Base-by-base conservation (phyloP, 2,888 invertebrate genomes). In the Antheraea assamensis region DNA sequence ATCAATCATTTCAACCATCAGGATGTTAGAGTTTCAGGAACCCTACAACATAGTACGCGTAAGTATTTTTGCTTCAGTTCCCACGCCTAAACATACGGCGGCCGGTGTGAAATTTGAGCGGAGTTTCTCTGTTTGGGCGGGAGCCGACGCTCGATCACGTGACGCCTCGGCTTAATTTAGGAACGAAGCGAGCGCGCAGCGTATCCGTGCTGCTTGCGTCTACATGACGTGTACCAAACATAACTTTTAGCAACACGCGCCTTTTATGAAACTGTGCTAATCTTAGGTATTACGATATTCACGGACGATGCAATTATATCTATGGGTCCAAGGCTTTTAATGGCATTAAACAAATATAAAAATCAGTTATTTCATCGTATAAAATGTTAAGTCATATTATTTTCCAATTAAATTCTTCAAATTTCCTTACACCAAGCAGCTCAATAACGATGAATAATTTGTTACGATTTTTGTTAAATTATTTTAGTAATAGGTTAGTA, bases 101-200 rank as follows among this genome's bases (percentile, higher is more conserved):
- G 82, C 79, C 87, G 88, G 88, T 89, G 84, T 94, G 94, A 93
- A 94, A 94, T 92, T 86, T 83, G 94, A 94, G 93, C 81, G 89
- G 92, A 87, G 92, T 94, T 93, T 93, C 94, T 94, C 90, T 90
- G 93, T 94, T 94, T 94, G 94, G 94, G 93, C 94, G 94, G 94
- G 91, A 91, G 92, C n/a, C 87, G 84, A 85, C 84, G 83, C 86
- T 84, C 80, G 87, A 90, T 90, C 93, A 92, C 92, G 92, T 94
- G 94, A 92, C 92, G 89, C 88, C 83, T 82, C 75, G 81, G 87
- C 85, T 90, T 94, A 94, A 90, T 85, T 92, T 91, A 92, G 89
- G 94, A 93, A 88, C 90, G 88, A 88, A 90, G 90, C 91, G 92
- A 90, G 84, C 88, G 87, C 89, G 90, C 88, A 88, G 79, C 87